Percentiles rank a stretch among this genome's conserved stretches.
These are phyloP conservation scores for Pyrocephalus nanus DNA, from an alignment of 2,797 vertebrate species.

Conservation along the genomic window DNA sequence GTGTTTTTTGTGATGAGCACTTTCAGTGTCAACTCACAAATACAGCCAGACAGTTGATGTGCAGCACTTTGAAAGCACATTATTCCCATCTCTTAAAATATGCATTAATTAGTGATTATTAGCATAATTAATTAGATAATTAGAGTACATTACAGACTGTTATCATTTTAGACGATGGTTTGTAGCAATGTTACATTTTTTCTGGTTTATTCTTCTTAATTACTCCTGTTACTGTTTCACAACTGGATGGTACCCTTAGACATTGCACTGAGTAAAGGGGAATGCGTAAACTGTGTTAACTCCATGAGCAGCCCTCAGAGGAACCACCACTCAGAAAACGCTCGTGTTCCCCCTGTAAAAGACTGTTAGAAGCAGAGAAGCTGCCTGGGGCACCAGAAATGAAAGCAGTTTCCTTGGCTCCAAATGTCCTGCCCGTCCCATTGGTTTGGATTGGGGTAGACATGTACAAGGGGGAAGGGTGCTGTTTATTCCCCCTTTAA, in stretches of 20 bases:
- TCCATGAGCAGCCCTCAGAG: not conserved
- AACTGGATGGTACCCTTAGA: not conserved
- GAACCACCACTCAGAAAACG: not conserved
- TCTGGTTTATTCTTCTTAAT: not conserved
- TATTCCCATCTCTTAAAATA: not conserved
- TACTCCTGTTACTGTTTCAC: not conserved
- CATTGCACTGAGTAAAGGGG: not conserved
- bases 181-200: not conserved
- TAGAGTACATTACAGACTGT: not conserved
- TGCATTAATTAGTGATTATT: conserved; percentile 2
- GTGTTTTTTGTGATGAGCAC: not conserved
- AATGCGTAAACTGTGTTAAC: not conserved
- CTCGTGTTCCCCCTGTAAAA: fast-evolving
- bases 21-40: not conserved
- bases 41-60: not conserved
- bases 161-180: not conserved
- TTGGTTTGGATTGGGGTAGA: not conserved
- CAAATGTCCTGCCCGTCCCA: not conserved
- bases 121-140: not conserved
- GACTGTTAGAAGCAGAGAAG: not conserved
- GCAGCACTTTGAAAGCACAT: not conserved
- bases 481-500: not conserved
- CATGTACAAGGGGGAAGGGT: not conserved
- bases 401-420: not conserved
- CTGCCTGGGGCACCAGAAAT: not conserved